Evolutionary conservation across 2,113 vertebrate genomes (phyloP).

Genomic region (Ceratotherium simum): DNA sequence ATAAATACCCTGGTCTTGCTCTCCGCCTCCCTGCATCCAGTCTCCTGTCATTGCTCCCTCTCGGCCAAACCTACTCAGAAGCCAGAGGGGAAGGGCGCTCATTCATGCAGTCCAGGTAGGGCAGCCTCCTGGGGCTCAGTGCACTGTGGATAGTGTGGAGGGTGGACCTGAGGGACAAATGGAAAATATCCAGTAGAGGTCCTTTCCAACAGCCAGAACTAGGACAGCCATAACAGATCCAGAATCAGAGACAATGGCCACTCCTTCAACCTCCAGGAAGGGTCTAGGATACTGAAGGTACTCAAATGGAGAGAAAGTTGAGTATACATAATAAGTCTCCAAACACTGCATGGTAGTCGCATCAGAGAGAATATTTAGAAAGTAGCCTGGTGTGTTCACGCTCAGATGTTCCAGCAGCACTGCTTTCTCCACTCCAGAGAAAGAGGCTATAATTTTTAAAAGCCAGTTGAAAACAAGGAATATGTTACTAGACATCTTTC

Average conservation of each 20-base stretch:
- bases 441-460: background rate
- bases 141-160: background rate
- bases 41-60: background rate
- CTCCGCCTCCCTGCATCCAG: background rate
- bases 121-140: background rate
- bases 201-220: background rate
- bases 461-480: background rate
- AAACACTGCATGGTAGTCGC: background rate
- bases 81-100: background rate
- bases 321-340: background rate
- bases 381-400: background rate
- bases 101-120: fast-evolving
- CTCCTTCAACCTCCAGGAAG: background rate
- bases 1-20: background rate
- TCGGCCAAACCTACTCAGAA: background rate
- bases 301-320: background rate
- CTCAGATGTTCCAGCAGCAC: too few relatives aligned
- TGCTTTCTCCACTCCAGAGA: background rate
- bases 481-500: background rate
- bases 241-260: background rate
- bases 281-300: background rate
- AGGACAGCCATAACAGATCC: background rate
- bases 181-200: background rate
- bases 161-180: background rate
- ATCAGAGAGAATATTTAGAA: background rate